phyloP scores from a whole-genome alignment of 2,113 vertebrate genomes.

The Uropsilus gracilis region DNA sequence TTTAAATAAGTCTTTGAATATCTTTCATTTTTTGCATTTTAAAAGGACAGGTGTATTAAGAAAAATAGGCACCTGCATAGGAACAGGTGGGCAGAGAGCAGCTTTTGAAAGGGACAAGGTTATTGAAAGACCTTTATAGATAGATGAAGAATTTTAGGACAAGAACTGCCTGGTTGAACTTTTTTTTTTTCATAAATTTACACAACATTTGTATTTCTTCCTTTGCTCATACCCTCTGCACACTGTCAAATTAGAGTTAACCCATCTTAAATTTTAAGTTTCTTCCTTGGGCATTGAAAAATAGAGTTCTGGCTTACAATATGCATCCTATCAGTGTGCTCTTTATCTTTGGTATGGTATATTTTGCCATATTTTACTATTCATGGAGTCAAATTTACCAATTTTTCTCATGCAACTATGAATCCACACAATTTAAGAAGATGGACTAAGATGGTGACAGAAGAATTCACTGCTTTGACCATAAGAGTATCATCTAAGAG shows the following conservation, averaged over 20 bases:
- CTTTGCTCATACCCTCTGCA: slow-evolving; percentile 26
- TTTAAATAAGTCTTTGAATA: not conserved
- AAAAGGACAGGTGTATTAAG: no score
- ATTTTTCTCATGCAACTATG: not conserved
- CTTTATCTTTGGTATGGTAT: not conserved
- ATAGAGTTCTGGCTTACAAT: not conserved
- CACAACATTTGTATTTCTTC: not conserved
- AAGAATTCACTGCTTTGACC: no score
- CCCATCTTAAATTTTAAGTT: not conserved
- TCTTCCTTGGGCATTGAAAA: not conserved
- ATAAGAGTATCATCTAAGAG: no score
- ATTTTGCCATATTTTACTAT: not conserved
- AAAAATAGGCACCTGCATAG: no score
- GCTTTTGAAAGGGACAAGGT: no score
- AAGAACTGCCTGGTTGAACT: not conserved
- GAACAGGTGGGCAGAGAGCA: no score
- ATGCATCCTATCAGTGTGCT: not conserved
- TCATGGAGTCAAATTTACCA: not conserved
- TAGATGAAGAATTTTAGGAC: no score
- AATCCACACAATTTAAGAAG: not conserved
- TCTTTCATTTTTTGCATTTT: not conserved
- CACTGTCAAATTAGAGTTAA: not conserved
- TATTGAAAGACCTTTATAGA: no score
- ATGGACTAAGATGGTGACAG: no score
- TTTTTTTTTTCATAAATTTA: not conserved